These are phyloP conservation scores for Acanthosepion lycidas DNA, from an alignment of 2,888 invertebrate species.

Conservation along the genomic window DNA sequence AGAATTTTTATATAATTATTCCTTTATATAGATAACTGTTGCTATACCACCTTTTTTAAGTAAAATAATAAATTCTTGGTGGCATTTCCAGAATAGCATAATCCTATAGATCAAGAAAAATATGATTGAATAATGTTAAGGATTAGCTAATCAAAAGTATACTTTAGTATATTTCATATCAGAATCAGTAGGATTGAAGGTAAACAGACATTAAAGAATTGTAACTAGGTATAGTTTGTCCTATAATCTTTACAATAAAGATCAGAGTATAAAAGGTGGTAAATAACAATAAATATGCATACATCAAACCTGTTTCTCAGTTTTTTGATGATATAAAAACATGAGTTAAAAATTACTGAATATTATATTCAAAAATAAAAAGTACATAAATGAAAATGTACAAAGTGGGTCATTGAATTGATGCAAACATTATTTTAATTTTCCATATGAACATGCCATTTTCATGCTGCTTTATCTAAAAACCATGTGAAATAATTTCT, in stretches of 20 bases:
- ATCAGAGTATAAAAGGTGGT: too few species aligned
- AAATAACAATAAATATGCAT: too few species aligned
- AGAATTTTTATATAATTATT: too few species aligned
- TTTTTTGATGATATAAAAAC: too few species aligned
- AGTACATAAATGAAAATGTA: neutral
- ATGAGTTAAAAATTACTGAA: too few species aligned
- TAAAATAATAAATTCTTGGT: neutral
- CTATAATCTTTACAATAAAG: too few species aligned
- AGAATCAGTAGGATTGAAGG: neutral
- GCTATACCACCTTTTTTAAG: neutral
- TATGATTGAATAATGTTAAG: neutral
- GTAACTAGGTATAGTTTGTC: neutral
- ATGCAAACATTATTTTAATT: neutral
- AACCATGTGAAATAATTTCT: neutral
- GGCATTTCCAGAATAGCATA: neutral
- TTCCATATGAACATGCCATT: neutral
- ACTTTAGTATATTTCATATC: neutral
- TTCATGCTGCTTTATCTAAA: neutral
- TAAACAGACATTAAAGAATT: neutral
- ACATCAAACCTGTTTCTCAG: too few species aligned
- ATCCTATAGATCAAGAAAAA: neutral
- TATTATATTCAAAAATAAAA: neutral
- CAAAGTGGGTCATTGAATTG: neutral
- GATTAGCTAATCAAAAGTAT: neutral
- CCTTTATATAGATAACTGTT: too few species aligned